These are phyloP conservation scores for Picathartes gymnocephalus DNA, from an alignment of 2,113 vertebrate genomes.

Conservation along the genomic window DNA sequence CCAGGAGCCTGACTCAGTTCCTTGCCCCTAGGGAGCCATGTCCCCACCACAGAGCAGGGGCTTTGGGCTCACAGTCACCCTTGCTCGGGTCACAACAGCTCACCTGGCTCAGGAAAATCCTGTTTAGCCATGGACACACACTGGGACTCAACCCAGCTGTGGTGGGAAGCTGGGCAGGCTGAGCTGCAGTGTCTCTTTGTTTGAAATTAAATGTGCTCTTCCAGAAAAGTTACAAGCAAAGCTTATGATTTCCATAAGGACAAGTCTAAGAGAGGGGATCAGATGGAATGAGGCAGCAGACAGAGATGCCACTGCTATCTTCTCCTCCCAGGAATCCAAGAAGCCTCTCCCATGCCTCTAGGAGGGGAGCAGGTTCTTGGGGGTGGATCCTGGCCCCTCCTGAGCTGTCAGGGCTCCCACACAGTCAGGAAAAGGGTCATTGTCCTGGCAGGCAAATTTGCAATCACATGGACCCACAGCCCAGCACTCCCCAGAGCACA, in stretches of 20 bases:
- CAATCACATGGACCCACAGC: rapidly evolving
- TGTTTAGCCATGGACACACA: rapidly evolving
- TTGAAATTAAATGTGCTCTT: background rate
- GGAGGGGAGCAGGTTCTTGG: background rate
- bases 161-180: background rate
- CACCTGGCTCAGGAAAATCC: background rate
- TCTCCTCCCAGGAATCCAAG: background rate
- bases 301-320: background rate
- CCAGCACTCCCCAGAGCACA: background rate
- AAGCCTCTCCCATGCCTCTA: background rate
- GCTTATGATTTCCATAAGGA: background rate
- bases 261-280: background rate
- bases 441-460: background rate
- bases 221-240: background rate
- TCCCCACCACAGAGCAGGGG: background rate
- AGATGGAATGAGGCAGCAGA: background rate
- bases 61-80: background rate
- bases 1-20: background rate
- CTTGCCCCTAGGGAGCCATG: background rate
- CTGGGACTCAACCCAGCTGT: background rate
- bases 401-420: background rate
- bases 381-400: background rate
- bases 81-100: too few species aligned
- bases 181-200: background rate
- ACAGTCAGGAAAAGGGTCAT: background rate